Evolutionary conservation across 1,140 invertebrate genomes (phyloP).

Genomic region (Hydropsyche tenuis): DNA sequence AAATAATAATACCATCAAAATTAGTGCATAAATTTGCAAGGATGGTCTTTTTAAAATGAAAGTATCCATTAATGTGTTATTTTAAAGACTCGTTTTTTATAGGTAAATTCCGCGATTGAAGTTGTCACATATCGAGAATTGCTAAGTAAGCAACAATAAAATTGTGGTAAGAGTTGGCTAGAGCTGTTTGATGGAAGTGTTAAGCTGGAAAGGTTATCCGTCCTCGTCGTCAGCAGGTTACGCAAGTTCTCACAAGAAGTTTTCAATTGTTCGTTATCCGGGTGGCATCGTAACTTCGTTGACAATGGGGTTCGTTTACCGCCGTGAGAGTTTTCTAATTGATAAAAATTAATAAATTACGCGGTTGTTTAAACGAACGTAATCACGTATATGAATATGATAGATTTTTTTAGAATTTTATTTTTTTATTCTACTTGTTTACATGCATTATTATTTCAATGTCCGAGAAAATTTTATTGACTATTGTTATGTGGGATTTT

Average conservation of each 20-base stretch:
- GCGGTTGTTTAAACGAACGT: neutral
- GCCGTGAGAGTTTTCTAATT: conserved; percentile 10
- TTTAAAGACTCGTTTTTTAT: too few relatives aligned
- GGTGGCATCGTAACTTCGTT: neutral
- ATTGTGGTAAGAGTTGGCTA: too few relatives aligned
- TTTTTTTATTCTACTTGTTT: neutral
- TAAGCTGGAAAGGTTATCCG: neutral
- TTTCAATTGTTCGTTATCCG: conserved; percentile 10
- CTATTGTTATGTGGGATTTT: too few relatives aligned
- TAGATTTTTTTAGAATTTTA: neutral
- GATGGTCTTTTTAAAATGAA: too few relatives aligned
- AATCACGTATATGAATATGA: conserved; percentile 3
- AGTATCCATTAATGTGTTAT: too few relatives aligned
- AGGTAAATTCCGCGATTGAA: too few relatives aligned
- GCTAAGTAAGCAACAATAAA: too few relatives aligned
- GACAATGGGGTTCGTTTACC: neutral
- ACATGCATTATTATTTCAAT: neutral
- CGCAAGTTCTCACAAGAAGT: conserved; percentile 19
- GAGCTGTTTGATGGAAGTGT: too few relatives aligned
- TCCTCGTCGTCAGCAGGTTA: neutral
- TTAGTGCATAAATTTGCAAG: too few relatives aligned
- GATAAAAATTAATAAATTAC: conserved; percentile 17
- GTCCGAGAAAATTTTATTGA: too few relatives aligned
- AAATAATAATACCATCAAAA: too few relatives aligned
- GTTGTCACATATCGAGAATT: too few relatives aligned